Conservation (phyloP, 2,888 invertebrate genomes). For the Mellilla xanthometata region DNA sequence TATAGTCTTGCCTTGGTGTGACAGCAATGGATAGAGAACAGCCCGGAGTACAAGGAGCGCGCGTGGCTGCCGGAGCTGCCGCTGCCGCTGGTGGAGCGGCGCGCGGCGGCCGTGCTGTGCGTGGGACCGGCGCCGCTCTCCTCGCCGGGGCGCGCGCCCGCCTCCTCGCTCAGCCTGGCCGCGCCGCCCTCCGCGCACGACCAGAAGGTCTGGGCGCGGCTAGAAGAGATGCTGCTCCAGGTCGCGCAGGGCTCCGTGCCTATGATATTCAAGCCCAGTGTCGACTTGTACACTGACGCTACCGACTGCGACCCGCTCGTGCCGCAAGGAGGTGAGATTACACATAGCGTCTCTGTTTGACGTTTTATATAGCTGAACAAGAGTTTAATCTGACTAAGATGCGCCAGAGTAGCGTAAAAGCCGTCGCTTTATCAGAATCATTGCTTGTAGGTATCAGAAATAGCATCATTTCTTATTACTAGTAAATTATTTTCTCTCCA, state of each 20-base stretch:
- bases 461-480: too few species aligned
- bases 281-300: constrained; percentile 87
- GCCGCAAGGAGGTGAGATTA: constrained; percentile 85
- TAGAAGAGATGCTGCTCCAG: constrained; percentile 90
- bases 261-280: constrained; percentile 90
- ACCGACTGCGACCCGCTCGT: constrained; percentile 87
- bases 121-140: constrained; percentile 83
- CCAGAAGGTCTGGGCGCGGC: constrained; percentile 84
- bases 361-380: too few species aligned
- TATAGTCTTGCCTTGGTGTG: background rate
- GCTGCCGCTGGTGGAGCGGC: constrained; percentile 87
- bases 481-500: too few species aligned
- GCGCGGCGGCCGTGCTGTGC: constrained; percentile 87
- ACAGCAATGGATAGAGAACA: constrained; percentile 75
- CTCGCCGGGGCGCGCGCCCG: constrained; percentile 80
- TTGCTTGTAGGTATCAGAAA: too few species aligned
- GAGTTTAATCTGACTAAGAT: too few species aligned
- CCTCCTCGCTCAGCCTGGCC: constrained; percentile 74
- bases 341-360: background rate
- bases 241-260: constrained; percentile 86
- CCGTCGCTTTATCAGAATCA: too few species aligned
- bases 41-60: constrained; percentile 54
- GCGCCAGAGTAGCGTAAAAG: too few species aligned
- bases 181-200: constrained; percentile 38
- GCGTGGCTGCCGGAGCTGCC: constrained; percentile 85